Base-by-base conservation (phyloP, 2,113 vertebrate species). In the Acrocephalus kingi region DNA sequence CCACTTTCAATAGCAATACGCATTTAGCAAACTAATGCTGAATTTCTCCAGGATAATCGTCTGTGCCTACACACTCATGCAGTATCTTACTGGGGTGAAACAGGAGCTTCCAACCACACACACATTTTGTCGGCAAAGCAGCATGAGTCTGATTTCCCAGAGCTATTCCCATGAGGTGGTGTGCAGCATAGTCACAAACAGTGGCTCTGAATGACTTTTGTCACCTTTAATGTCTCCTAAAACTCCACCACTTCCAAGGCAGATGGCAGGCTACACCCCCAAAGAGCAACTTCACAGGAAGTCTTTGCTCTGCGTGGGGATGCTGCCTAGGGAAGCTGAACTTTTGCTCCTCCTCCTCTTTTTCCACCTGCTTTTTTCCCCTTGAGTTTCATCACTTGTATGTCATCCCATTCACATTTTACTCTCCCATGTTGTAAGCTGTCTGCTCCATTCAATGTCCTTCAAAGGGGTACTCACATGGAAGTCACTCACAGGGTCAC, bases 191-290 rank as follows among this genome's bases (percentile, higher is more conserved):
- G 52, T 89, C 89, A 81, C 91, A 94, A 61, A 39, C 35, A 84
- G 76, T 59, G 86, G 61, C 93, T 96, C 89, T 43, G 74, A 92
- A 68, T 80, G 93, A 87, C 92, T 93, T 90, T 81, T 90, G 77
- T 91, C 89, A 95, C 96, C 93, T 95, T 87, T 91, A 75, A 66
- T 49, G 49, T 84, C 80, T 91, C 95, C 86, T 84, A 90, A 90
- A 96, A 96, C 77, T 74, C 78, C 51, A 1, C 48, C 52, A 67
- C 37, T 96, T 95, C 88, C 6, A 14, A 90, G 90, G 84, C 95
- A 96, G 93, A 96, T 96, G 94, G 94, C 63, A 93, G 54, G 74
- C 51, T 96, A 94, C 93, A 89, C 94, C 94, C 79, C 73, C 94
- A 95, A 96, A 92, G 56, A 88, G 83, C 90, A 93, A 84, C 73